Evolutionary conservation across 1,140 invertebrate species (phyloP).

Genomic region (Heliconius hermathena): DNA sequence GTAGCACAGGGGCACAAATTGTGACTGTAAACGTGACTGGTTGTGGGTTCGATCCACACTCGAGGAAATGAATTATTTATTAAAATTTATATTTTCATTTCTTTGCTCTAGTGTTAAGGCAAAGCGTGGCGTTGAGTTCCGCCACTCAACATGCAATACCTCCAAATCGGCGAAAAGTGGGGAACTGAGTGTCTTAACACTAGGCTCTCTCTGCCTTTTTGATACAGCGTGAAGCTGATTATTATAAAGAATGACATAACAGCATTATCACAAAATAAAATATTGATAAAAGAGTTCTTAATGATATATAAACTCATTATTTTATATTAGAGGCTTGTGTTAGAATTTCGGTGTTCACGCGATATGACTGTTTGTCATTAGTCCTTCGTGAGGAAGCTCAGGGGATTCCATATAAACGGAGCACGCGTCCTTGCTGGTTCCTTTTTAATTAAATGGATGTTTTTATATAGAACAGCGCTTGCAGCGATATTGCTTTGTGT

Average conservation of each 20-base stretch:
- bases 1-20: too few relatives aligned
- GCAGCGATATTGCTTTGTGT: constrained; percentile 10
- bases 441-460: constrained; percentile 34
- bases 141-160: too few relatives aligned
- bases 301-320: background rate
- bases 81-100: too few relatives aligned
- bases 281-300: background rate
- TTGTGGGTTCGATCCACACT: too few relatives aligned
- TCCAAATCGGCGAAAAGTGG: too few relatives aligned
- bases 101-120: too few relatives aligned
- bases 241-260: background rate
- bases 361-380: constrained; percentile 36
- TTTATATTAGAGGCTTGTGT: background rate
- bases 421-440: constrained; percentile 26
- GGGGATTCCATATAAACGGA: constrained; percentile 33
- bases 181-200: too few relatives aligned
- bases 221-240: too few relatives aligned
- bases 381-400: constrained; percentile 28
- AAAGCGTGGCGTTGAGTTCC: too few relatives aligned
- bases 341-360: constrained; percentile 35
- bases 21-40: too few relatives aligned
- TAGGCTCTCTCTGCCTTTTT: too few relatives aligned
- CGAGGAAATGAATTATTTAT: too few relatives aligned
- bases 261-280: background rate
- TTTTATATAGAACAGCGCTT: constrained; percentile 21